These are phyloP conservation scores for Oconnorella tubifera DNA, from an alignment of 2,888 invertebrate species.

Conservation along the genomic window DNA sequence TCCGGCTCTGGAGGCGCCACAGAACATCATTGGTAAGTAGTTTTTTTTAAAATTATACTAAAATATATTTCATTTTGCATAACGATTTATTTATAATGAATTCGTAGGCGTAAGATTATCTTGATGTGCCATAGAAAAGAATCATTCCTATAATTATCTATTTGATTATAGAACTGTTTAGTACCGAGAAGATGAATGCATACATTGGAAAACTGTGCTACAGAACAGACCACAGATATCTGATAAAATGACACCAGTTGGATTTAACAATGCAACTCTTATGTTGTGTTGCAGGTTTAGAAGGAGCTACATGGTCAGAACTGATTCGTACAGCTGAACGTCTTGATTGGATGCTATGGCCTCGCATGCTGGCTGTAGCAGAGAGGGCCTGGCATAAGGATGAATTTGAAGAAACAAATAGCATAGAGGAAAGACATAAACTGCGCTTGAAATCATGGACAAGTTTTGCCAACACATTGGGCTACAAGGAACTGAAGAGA, in stretches of 20 bases:
- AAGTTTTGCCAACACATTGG: slow-evolving; percentile 45
- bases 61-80: too few relatives aligned
- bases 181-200: too few relatives aligned
- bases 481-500: slow-evolving; percentile 43
- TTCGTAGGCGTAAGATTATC: too few relatives aligned
- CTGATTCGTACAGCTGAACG: slow-evolving; percentile 26
- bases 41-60: too few relatives aligned
- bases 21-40: slow-evolving; percentile 47
- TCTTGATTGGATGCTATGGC: slow-evolving; percentile 33
- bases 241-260: too few relatives aligned
- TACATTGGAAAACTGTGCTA: too few relatives aligned
- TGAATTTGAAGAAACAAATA: slow-evolving; percentile 44
- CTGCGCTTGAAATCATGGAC: slow-evolving; percentile 42
- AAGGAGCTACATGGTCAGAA: slow-evolving; percentile 34
- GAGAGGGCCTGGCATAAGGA: slow-evolving; percentile 36
- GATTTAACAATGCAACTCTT: too few relatives aligned
- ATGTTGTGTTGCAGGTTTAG: slow-evolving; percentile 32
- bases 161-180: too few relatives aligned
- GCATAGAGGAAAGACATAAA: slow-evolving; percentile 26
- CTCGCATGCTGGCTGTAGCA: slow-evolving; percentile 36
- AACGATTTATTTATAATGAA: too few relatives aligned
- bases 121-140: too few relatives aligned
- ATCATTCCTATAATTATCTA: too few relatives aligned
- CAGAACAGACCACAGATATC: too few relatives aligned
- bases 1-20: slow-evolving; percentile 36